Evolutionary conservation across 2,888 invertebrate species (phyloP).

Genomic region (Campopleginae sp.): DNA sequence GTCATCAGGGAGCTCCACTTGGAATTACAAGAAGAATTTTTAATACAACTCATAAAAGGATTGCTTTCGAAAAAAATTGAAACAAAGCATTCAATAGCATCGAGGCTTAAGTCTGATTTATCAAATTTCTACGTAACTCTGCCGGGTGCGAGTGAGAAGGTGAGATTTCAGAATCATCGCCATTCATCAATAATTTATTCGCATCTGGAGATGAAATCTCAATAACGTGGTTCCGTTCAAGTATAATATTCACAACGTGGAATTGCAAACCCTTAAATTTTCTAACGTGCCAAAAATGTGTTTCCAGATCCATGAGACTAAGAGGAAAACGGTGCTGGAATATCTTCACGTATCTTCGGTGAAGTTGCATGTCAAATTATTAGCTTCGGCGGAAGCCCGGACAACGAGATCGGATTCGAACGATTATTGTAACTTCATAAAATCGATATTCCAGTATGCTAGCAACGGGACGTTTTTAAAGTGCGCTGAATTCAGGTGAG

Average conservation of each 20-base stretch:
- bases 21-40: slow-evolving; percentile 79
- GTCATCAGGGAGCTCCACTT: slow-evolving; percentile 77
- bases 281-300: background rate
- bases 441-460: slow-evolving; percentile 78
- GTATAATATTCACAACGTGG: background rate
- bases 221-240: background rate
- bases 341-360: slow-evolving; percentile 87
- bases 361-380: slow-evolving; percentile 87
- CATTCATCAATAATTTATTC: background rate
- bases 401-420: slow-evolving; percentile 70
- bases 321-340: slow-evolving; percentile 84
- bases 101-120: slow-evolving; percentile 78
- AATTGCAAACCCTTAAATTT: background rate
- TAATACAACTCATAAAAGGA: slow-evolving; percentile 76
- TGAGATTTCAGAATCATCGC: background rate
- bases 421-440: slow-evolving; percentile 78
- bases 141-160: slow-evolving; percentile 66
- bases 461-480: slow-evolving; percentile 79
- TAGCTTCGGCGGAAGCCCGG: slow-evolving; percentile 77
- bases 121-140: slow-evolving; percentile 74
- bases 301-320: slow-evolving; percentile 66
- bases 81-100: slow-evolving; percentile 79
- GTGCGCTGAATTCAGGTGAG: slow-evolving; percentile 77
- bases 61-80: slow-evolving; percentile 75
- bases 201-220: background rate